Conservation (phyloP, 2,113 vertebrate species). For the Bucco capensis region DNA sequence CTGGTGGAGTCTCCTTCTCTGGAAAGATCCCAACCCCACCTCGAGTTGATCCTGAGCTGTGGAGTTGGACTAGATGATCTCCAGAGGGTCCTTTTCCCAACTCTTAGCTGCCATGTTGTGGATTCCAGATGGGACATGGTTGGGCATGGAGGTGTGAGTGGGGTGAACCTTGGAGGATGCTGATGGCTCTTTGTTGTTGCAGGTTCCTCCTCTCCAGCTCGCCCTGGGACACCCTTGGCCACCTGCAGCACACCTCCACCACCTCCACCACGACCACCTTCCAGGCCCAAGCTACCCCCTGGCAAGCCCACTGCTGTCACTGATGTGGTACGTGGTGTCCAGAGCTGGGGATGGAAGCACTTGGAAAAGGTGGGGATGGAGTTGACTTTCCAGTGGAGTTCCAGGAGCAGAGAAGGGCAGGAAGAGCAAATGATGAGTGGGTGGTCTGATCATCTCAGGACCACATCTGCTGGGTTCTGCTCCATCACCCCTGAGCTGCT, state of each 20-base stretch:
- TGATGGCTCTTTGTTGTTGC: too few species aligned
- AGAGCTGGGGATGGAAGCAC: too few species aligned
- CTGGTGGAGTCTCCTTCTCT: too few species aligned
- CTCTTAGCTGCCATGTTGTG: neutral
- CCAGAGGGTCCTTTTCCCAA: too few species aligned
- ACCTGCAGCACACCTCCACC: constrained; percentile 81
- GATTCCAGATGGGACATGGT: fast-evolving
- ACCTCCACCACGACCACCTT: constrained; percentile 86
- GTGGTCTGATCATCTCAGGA: fast-evolving
- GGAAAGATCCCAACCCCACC: too few species aligned
- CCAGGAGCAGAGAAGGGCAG: fast-evolving
- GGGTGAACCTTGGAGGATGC: too few species aligned
- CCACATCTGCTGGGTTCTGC: fast-evolving
- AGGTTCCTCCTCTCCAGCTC: constrained; percentile 91
- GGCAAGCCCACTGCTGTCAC: constrained; percentile 83
- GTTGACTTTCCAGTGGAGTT: too few species aligned
- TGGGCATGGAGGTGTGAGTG: neutral
- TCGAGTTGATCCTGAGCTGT: too few species aligned
- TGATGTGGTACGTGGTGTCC: constrained; percentile 93
- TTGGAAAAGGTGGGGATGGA: too few species aligned
- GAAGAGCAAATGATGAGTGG: fast-evolving
- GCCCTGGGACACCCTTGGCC: constrained; percentile 85
- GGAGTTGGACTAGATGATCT: too few species aligned
- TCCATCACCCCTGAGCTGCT: fast-evolving
- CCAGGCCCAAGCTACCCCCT: constrained; percentile 89